These are phyloP conservation scores for Phania funesta DNA, from an alignment of 2,888 invertebrate genomes.

Conservation along the genomic window DNA sequence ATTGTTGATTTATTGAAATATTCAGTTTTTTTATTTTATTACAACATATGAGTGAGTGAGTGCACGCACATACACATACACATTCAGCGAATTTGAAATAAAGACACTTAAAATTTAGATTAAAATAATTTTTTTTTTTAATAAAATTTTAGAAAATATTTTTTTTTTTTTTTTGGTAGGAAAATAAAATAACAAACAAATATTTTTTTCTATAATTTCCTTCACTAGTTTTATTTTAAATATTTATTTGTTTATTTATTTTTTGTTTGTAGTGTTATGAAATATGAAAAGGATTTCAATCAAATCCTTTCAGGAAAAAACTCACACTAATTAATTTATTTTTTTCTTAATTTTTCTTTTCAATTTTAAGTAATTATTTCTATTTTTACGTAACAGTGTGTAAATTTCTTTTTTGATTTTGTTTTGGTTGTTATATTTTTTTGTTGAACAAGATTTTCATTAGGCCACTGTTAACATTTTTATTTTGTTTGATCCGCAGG, in stretches of 20 bases:
- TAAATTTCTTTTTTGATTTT: not conserved
- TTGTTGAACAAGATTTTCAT: not conserved
- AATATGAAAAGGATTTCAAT: too few relatives aligned
- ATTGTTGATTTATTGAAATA: slow-evolving; percentile 47
- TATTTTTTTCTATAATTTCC: not conserved
- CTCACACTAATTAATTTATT: too few relatives aligned
- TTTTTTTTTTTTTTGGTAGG: not conserved
- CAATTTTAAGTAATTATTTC: slow-evolving; percentile 1
- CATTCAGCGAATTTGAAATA: slow-evolving; percentile 74
- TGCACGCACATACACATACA: slow-evolving; percentile 38
- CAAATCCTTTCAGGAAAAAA: too few relatives aligned
- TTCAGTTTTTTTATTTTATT: slow-evolving; percentile 32
- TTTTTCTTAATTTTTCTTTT: too few relatives aligned
- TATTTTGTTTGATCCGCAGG: not conserved
- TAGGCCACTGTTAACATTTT: not conserved
- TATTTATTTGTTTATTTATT: slow-evolving; percentile 17
- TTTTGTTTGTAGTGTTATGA: not conserved
- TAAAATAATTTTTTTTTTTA: slow-evolving; percentile 71
- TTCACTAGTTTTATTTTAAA: not conserved
- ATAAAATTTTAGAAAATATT: slow-evolving; percentile 18
- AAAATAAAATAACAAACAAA: slow-evolving; percentile 60
- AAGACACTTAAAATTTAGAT: slow-evolving; percentile 79
- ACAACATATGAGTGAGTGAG: too few relatives aligned
- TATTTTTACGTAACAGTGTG: not conserved
- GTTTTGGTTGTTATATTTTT: not conserved